phyloP scores from a whole-genome alignment of 2,113 vertebrate species.

The Empidonax alnorum region DNA sequence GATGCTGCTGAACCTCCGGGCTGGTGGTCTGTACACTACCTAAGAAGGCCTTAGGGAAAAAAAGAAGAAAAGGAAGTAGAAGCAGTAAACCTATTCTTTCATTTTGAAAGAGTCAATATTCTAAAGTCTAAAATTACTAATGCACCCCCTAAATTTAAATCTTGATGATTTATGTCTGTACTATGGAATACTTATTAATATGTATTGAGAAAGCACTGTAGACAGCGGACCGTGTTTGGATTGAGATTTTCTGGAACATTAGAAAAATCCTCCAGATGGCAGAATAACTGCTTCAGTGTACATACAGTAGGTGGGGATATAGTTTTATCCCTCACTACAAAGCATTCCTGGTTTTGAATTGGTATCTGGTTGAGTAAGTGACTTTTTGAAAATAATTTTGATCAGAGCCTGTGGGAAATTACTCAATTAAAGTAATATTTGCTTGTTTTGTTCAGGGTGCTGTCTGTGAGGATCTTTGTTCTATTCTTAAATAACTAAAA shows the following conservation, averaged over 20 bases:
- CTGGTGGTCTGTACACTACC: neutral
- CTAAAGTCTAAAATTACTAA: neutral
- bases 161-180: neutral
- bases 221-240: neutral
- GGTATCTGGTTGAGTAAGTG: neutral
- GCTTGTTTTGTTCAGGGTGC: neutral
- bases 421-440: neutral
- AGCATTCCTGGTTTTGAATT: neutral
- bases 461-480: neutral
- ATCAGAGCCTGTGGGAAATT: neutral
- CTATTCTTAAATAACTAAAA: neutral
- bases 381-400: neutral
- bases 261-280: constrained; percentile 61
- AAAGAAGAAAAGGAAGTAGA: neutral
- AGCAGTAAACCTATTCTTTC: neutral
- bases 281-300: constrained; percentile 40
- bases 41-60: neutral
- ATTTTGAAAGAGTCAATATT: neutral
- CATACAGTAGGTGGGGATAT: neutral
- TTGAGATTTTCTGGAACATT: neutral
- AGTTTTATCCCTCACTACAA: neutral
- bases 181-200: neutral
- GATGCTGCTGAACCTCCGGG: neutral
- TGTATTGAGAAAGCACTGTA: neutral
- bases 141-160: neutral